Evolutionary conservation across 2,113 vertebrate genomes (phyloP), one percentile per base, ranked within the genome.

Genomic region (Antennarius striatus): DNA sequence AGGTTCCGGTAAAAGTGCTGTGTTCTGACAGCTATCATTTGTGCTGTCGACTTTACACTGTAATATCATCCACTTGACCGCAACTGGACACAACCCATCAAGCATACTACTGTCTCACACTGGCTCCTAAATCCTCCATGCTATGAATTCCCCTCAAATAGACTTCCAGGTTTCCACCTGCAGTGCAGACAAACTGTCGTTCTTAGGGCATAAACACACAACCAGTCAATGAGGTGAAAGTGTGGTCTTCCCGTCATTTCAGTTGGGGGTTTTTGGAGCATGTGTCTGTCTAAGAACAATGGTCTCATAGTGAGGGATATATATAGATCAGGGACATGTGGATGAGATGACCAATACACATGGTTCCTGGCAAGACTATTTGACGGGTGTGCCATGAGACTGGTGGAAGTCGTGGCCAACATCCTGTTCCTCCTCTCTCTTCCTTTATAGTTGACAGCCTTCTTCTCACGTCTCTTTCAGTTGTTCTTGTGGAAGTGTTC

Each of bases 271-370:
- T 4, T 22, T 4, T 49, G 30, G 52, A 36, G 14, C 47, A 62
- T 84, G 86, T 56, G 52, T 32, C 29, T 53, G 66, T 84, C 45
- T 68, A 84, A 84, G 81, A 87, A 90, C 85, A 90, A 88, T 78
- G 75, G 73, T 66, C 56, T 79, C 80, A 81, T 75, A 71, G 50
- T 71, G 46, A 12, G 6, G 56, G 53, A 72, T 89, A 89, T 89
- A 72, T 84, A 81, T 80, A 47, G 10, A 42, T 4, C 2, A 17
- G 55, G 52, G 53, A 67, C 58, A 67, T 64, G 63, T 63, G n/a
- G 43, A 64, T 63, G 71, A 63, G 71, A 72, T 63, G 76, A 75
- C 73, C 66, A 63, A 15, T 68, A 63, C 68, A 3, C 67, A 64
- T 50, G 28, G 60, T 86, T 85, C 75, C 77, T 79, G 80, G 75